phyloP scores from a whole-genome alignment of 1,140 invertebrate species.

The Mizuhopecten yessoensis region DNA sequence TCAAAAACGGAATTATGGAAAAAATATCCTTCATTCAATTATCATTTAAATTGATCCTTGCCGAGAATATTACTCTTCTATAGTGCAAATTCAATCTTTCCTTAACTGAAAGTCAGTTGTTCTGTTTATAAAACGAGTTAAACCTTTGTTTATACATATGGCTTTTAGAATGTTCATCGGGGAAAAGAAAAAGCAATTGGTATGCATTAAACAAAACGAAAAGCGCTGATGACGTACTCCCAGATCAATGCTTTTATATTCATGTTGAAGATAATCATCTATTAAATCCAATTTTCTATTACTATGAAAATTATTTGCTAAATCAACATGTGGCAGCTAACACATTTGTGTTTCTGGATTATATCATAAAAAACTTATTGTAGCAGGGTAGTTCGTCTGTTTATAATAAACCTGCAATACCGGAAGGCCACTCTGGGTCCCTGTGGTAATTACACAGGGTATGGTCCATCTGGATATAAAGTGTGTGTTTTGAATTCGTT shows the following conservation, averaged over 20 bases:
- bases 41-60: too few species aligned
- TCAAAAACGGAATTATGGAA: too few species aligned
- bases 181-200: not conserved
- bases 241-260: not conserved
- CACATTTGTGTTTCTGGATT: not conserved
- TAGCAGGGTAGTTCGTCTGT: not conserved
- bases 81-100: too few species aligned
- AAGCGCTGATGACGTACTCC: not conserved
- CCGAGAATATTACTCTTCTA: too few species aligned
- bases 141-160: too few species aligned
- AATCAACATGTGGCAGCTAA: not conserved
- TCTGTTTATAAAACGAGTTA: too few species aligned
- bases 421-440: not conserved
- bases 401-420: not conserved
- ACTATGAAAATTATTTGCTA: not conserved
- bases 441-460: not conserved
- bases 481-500: not conserved
- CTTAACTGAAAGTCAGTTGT: too few species aligned
- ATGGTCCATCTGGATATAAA: not conserved
- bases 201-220: not conserved
- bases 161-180: not conserved
- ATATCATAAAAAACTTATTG: not conserved
- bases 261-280: not conserved
- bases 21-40: too few species aligned
- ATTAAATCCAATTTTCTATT: slow-evolving; percentile 17